Conservation (phyloP, 2,113 vertebrate genomes). For the Crotalus viridis region DNA sequence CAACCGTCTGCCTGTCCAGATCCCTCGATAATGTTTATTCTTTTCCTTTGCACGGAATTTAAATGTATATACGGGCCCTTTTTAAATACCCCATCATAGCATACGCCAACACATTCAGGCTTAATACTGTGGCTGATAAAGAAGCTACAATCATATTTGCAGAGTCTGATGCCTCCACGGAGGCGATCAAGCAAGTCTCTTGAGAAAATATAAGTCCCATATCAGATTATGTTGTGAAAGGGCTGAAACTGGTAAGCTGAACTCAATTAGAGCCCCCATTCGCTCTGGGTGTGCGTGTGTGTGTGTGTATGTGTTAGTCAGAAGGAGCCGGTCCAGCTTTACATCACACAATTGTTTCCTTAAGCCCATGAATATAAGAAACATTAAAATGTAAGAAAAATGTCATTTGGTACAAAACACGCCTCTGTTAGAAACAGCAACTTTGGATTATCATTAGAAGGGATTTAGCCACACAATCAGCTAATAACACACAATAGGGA, state of each 20-base stretch:
- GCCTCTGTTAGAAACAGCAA: conserved; percentile 34
- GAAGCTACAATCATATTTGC: conserved; percentile 72
- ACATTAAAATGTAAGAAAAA: conserved; percentile 65
- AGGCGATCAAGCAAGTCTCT: conserved; percentile 67
- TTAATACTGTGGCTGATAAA: conserved; percentile 69
- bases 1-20: conserved; percentile 37
- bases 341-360: conserved; percentile 59
- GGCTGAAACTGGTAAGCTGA: conserved; percentile 48
- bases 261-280: conserved; percentile 62
- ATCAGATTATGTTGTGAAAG: conserved; percentile 68
- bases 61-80: conserved; percentile 49
- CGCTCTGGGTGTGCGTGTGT: conserved; percentile 34
- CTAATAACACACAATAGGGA: conserved; percentile 48
- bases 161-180: conserved; percentile 69
- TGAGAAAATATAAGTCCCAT: conserved; percentile 66
- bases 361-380: conserved; percentile 63
- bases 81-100: conserved; percentile 59
- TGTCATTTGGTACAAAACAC: conserved; percentile 57
- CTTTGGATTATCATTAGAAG: conserved; percentile 63
- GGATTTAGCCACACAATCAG: conserved; percentile 60
- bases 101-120: conserved; percentile 57
- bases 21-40: conserved; percentile 31
- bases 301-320: conserved; percentile 39
- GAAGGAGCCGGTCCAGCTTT: conserved; percentile 62
- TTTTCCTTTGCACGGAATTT: conserved; percentile 50